phyloP scores from a whole-genome alignment of 2,113 vertebrate species.

The Cisticola juncidis region DNA sequence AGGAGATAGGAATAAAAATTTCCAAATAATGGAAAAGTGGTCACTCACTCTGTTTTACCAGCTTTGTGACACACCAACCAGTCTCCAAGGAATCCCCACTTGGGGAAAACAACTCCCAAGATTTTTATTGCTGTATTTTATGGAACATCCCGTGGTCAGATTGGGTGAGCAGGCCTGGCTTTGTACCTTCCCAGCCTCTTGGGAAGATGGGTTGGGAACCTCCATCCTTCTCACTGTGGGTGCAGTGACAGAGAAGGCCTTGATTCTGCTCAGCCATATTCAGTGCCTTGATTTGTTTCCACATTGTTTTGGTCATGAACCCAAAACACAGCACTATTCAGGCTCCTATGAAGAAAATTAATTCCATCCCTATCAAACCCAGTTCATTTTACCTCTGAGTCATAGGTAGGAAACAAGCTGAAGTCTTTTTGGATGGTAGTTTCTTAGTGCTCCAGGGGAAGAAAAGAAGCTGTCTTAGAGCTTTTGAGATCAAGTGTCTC shows the following conservation, averaged over 20 bases:
- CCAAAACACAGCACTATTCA: neutral
- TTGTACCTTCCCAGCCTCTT: neutral
- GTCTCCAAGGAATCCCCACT: neutral
- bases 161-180: neutral
- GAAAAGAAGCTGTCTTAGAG: neutral
- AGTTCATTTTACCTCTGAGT: neutral
- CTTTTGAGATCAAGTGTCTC: neutral
- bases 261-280: neutral
- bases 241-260: neutral
- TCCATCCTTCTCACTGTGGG: rapidly evolving
- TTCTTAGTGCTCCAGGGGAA: neutral
- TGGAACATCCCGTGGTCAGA: neutral
- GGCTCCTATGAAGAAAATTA: neutral
- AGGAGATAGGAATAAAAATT: neutral
- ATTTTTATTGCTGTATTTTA: neutral
- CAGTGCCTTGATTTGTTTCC: neutral
- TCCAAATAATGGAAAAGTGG: neutral
- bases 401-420: neutral
- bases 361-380: neutral
- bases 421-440: neutral
- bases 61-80: neutral
- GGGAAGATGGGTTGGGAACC: no score
- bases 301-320: neutral
- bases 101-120: neutral
- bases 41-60: neutral